Evolutionary conservation across 1,140 invertebrate species (phyloP).

Genomic region (Trissolcus basalis): DNA sequence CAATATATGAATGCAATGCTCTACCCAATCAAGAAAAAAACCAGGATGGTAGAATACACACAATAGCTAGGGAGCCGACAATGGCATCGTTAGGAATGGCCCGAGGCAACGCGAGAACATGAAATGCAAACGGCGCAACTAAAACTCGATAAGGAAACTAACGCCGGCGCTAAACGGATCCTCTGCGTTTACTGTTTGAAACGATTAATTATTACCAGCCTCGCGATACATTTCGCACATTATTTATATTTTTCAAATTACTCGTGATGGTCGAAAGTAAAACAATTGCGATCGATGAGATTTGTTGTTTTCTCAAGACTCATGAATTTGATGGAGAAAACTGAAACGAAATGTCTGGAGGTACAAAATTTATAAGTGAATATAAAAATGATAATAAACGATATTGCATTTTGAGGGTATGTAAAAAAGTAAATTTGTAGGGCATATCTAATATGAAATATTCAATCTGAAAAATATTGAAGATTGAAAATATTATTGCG

Average conservation of each 20-base stretch:
- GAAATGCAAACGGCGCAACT: conserved; percentile 65
- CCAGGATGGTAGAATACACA: conserved; percentile 65
- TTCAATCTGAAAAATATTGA: too few species aligned
- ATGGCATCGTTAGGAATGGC: conserved; percentile 74
- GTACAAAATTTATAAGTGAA: too few species aligned
- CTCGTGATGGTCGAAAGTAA: too few species aligned
- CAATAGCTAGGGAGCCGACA: conserved; percentile 71
- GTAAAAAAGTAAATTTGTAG: too few species aligned
- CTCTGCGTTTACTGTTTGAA: conserved; percentile 27
- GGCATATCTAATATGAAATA: too few species aligned
- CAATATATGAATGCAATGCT: conserved; percentile 50
- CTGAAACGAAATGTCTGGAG: too few species aligned
- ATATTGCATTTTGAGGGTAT: too few species aligned
- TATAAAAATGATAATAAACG: too few species aligned
- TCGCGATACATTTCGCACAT: conserved; percentile 6
- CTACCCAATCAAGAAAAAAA: conserved; percentile 55
- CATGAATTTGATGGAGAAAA: too few species aligned
- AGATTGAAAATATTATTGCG: neutral
- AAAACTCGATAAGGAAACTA: conserved; percentile 61
- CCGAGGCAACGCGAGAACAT: conserved; percentile 63
- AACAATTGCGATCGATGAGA: too few species aligned
- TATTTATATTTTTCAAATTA: too few species aligned
- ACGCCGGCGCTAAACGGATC: conserved; percentile 61
- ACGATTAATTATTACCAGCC: conserved; percentile 43
- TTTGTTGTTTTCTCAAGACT: too few species aligned